Conservation (phyloP, 1,140 invertebrate genomes). For the Drosophila kohkoa region DNA sequence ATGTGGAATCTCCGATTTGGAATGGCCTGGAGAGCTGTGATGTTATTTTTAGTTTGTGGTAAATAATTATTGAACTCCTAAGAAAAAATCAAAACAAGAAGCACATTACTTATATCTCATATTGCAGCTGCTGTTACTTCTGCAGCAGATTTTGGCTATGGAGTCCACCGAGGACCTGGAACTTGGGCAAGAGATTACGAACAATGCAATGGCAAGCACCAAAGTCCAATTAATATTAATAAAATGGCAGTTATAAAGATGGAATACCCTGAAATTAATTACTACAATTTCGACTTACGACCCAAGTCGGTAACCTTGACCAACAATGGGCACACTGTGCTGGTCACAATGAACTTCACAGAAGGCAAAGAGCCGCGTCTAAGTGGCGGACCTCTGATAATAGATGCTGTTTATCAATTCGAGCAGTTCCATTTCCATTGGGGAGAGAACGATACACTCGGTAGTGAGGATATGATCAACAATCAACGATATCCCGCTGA, state of each 20-base stretch:
- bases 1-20: neutral
- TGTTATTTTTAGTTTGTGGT: neutral
- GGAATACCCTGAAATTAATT: slow-evolving; percentile 86
- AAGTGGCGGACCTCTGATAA: slow-evolving; percentile 88
- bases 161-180: slow-evolving; percentile 87
- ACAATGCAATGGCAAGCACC: slow-evolving; percentile 91
- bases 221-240: slow-evolving; percentile 93
- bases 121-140: neutral
- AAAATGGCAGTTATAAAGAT: slow-evolving; percentile 86
- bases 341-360: slow-evolving; percentile 86
- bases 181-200: slow-evolving; percentile 89
- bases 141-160: slow-evolving; percentile 63
- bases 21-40: neutral
- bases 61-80: neutral
- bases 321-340: slow-evolving; percentile 92
- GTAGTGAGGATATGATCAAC: slow-evolving; percentile 95
- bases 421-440: slow-evolving; percentile 92
- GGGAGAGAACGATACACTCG: slow-evolving; percentile 92
- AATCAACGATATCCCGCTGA: slow-evolving; percentile 91
- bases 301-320: slow-evolving; percentile 86
- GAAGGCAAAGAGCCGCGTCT: slow-evolving; percentile 85
- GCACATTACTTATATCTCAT: neutral
- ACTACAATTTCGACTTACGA: slow-evolving; percentile 85
- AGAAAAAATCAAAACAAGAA: neutral
- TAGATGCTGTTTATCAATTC: slow-evolving; percentile 89